Evolutionary conservation across 2,113 vertebrate genomes (phyloP).

Genomic region (Propithecus coquereli): DNA sequence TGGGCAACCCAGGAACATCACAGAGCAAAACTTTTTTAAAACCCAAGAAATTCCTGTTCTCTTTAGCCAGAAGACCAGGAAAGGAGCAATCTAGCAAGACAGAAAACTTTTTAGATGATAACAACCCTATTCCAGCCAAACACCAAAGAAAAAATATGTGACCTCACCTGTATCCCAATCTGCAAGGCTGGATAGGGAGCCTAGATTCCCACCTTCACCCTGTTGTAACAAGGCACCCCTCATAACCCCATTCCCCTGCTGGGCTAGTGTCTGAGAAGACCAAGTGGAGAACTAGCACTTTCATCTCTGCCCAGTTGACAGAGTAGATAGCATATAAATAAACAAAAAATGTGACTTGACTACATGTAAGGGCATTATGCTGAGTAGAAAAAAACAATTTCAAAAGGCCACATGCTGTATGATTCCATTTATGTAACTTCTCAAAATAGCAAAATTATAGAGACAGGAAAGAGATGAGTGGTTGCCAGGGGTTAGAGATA

Average conservation of each 20-base stretch:
- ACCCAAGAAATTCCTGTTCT: background rate
- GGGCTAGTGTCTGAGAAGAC: background rate
- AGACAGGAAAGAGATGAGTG: background rate
- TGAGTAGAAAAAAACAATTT: background rate
- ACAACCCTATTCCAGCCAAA: background rate
- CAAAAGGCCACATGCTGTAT: background rate
- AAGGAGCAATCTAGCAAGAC: background rate
- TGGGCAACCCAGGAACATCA: background rate
- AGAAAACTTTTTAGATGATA: background rate
- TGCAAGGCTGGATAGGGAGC: background rate
- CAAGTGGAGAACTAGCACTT: background rate
- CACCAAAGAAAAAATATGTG: background rate
- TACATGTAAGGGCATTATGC: background rate
- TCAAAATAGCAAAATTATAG: constrained; percentile 15
- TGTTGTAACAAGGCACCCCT: background rate
- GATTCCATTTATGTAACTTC: background rate
- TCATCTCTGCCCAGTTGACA: background rate
- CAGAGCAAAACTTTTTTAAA: background rate
- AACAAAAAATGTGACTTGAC: background rate
- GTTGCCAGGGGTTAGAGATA: background rate
- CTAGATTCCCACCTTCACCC: background rate
- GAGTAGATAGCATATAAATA: background rate
- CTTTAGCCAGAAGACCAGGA: background rate
- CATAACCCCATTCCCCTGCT: no score
- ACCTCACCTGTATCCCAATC: background rate